These are phyloP conservation scores for Crenuchus spilurus DNA, from an alignment of 2,797 vertebrate genomes.

Conservation along the genomic window DNA sequence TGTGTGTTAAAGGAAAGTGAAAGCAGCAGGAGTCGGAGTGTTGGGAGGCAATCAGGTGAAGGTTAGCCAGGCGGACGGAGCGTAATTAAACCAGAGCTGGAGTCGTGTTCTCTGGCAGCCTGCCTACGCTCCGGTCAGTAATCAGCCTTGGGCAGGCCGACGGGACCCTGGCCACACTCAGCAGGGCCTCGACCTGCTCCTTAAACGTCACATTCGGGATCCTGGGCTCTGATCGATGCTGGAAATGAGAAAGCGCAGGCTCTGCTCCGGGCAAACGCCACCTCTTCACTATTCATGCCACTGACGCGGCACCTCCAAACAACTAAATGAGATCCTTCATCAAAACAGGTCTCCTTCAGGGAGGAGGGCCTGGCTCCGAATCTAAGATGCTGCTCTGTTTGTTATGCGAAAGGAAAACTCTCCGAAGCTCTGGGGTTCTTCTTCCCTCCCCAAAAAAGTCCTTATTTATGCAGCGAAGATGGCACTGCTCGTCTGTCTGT, in stretches of 20 bases:
- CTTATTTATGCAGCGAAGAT: constrained; percentile 47
- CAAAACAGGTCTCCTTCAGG: constrained; percentile 52
- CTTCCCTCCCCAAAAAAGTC: constrained; percentile 24
- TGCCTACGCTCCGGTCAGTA: constrained; percentile 51
- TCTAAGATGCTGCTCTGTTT: constrained; percentile 34
- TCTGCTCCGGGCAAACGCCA: constrained; percentile 19
- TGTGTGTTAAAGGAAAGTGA: not conserved
- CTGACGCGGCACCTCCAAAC: constrained; percentile 39
- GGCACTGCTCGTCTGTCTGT: constrained; percentile 45
- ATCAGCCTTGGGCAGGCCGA: constrained; percentile 53
- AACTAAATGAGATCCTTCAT: constrained; percentile 59
- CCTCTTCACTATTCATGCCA: constrained; percentile 60
- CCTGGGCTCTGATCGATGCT: constrained; percentile 35
- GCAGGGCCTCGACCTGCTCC: constrained; percentile 24
- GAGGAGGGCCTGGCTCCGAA: constrained; percentile 39
- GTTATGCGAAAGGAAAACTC: constrained; percentile 48
- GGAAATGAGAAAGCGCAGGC: constrained; percentile 28
- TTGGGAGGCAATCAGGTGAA: constrained; percentile 58
- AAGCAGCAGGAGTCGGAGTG: not conserved
- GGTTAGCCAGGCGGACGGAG: constrained; percentile 61
- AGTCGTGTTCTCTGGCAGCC: constrained; percentile 57
- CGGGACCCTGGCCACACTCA: constrained; percentile 23
- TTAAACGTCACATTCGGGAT: constrained; percentile 47
- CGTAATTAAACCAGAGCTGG: constrained; percentile 67
- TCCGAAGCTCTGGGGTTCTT: constrained; percentile 38